Conservation (phyloP, 2,113 vertebrate species). For the Tenrec ecaudatus region DNA sequence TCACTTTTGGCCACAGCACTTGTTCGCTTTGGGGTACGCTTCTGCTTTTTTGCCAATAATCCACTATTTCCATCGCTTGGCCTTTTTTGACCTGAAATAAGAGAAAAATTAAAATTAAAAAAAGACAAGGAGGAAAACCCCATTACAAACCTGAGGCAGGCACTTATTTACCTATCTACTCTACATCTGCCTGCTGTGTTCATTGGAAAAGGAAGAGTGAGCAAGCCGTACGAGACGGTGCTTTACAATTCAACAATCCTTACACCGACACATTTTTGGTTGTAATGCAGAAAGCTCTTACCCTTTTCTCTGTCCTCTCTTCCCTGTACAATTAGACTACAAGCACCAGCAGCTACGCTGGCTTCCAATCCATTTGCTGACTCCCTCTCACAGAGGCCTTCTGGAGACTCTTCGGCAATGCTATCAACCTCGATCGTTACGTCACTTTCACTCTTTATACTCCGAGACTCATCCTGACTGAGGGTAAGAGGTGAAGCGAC, state of each 20-base stretch:
- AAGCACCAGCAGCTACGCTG: conserved; percentile 88
- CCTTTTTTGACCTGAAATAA: conserved; percentile 93
- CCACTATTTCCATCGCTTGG: conserved; percentile 89
- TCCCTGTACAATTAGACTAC: conserved; percentile 89
- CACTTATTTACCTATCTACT: not conserved
- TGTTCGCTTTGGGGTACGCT: conserved; percentile 94
- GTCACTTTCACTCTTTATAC: conserved; percentile 88
- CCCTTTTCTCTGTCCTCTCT: conserved; percentile 91
- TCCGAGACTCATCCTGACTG: conserved; percentile 90
- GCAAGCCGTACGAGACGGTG: rapidly evolving
- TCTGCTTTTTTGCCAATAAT: conserved; percentile 94
- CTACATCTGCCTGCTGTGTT: not conserved
- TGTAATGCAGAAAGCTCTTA: conserved; percentile 66
- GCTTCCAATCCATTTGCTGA: conserved; percentile 91
- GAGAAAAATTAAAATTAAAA: not conserved
- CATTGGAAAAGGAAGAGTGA: not conserved
- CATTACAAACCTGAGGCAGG: too few species aligned
- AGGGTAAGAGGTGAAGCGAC: conserved; percentile 85
- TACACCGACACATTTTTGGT: not conserved
- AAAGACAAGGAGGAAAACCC: too few species aligned
- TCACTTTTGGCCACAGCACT: conserved; percentile 91
- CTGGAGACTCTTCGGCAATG: conserved; percentile 90
- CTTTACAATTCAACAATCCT: not conserved
- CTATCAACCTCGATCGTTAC: conserved; percentile 93
- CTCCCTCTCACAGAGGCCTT: conserved; percentile 91